Evolutionary conservation across 2,888 invertebrate species (phyloP).

Genomic region (Plagodis pulveraria): DNA sequence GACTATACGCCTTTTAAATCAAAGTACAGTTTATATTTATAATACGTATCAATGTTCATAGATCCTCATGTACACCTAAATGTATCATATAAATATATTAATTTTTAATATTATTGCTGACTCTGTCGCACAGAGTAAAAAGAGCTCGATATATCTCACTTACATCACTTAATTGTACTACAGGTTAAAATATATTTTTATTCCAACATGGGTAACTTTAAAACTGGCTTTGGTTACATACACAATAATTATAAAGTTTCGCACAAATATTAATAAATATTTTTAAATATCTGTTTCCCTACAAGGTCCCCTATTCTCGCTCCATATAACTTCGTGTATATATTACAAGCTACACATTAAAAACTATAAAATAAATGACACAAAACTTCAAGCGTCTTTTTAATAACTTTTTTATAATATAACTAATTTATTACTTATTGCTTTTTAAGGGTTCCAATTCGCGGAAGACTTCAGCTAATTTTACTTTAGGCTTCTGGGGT

Average conservation of each 20-base stretch:
- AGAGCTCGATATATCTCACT: conserved; percentile 78
- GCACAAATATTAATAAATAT: conserved; percentile 42
- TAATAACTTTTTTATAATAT: conserved; percentile 32
- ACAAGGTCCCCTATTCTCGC: conserved; percentile 56
- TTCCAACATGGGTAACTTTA: conserved; percentile 34
- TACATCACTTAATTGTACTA: conserved; percentile 63
- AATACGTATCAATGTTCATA: conserved; percentile 24
- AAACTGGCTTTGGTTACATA: conserved; percentile 53
- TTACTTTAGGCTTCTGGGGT: conserved; percentile 37
- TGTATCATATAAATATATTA: conserved; percentile 54
- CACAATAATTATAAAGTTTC: conserved; percentile 40
- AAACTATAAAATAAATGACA: conserved; percentile 50
- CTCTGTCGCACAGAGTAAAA: conserved; percentile 78
- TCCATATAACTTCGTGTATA: conserved; percentile 38
- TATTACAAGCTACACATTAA: conserved; percentile 55
- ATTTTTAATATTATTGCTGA: conserved; percentile 74
- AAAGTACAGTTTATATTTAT: too few relatives aligned
- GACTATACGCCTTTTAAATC: too few relatives aligned
- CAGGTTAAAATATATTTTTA: conserved; percentile 37
- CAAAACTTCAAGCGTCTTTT: conserved; percentile 38
- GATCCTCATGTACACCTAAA: conserved; percentile 42
- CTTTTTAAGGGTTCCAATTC: conserved; percentile 62
- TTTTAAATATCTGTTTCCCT: conserved; percentile 43
- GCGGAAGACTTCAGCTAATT: conserved; percentile 68
- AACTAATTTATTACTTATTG: conserved; percentile 61